Evolutionary conservation across 2,888 invertebrate species (phyloP).

Genomic region (Cryptocephalus primarius): DNA sequence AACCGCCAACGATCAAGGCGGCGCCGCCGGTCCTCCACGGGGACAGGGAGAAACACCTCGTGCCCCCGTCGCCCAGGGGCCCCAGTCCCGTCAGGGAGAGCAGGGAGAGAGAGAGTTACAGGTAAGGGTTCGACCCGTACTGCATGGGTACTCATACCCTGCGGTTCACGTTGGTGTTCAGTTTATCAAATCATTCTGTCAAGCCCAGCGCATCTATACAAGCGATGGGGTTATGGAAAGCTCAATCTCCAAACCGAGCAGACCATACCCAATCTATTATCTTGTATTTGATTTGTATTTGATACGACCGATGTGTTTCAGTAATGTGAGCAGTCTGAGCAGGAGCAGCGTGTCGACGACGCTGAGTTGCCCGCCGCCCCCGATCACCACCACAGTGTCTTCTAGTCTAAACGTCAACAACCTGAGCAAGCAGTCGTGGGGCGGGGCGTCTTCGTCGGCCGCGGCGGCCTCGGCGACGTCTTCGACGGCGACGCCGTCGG

Average conservation of each 20-base stretch:
- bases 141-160: too few relatives aligned
- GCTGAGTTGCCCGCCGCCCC: conserved; percentile 31
- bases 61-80: conserved; percentile 62
- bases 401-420: conserved; percentile 41
- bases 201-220: too few relatives aligned
- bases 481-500: conserved; percentile 21
- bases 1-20: not conserved
- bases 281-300: too few relatives aligned
- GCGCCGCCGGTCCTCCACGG: conserved; percentile 1
- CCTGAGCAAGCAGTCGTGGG: conserved; percentile 17
- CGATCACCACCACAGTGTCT: conserved; percentile 39
- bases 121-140: conserved; percentile 45
- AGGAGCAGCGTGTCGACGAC: conserved; percentile 47
- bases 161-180: too few relatives aligned
- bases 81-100: conserved; percentile 50
- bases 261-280: too few relatives aligned
- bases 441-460: conserved; percentile 8
- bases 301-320: too few relatives aligned
- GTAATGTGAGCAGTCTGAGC: conserved; percentile 76
- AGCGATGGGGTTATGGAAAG: too few relatives aligned
- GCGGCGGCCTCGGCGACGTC: conserved; percentile 9
- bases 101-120: conserved; percentile 76
- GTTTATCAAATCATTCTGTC: too few relatives aligned
- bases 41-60: conserved; percentile 13
- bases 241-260: too few relatives aligned